Percentiles rank a stretch among this genome's conserved stretches.
Evolutionary conservation across 2,113 vertebrate genomes (phyloP).

Genomic region (Pandion haliaetus): DNA sequence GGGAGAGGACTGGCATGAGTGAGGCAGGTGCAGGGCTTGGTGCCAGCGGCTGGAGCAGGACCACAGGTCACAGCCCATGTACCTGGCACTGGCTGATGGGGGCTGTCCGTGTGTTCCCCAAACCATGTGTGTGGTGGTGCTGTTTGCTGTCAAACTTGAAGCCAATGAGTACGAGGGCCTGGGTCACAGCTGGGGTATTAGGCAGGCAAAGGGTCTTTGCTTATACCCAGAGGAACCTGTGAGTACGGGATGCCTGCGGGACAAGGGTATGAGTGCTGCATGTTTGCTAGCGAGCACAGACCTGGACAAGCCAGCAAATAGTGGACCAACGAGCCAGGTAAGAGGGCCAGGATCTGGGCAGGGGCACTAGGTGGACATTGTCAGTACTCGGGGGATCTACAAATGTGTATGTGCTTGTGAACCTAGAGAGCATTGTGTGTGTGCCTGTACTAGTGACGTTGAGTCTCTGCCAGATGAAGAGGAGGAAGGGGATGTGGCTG

Average conservation of each 20-base stretch:
- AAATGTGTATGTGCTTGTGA: not conserved
- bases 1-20: not conserved
- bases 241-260: too few species aligned
- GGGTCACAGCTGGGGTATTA: not conserved
- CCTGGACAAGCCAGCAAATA: rapidly evolving
- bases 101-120: not conserved
- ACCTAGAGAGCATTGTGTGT: not conserved
- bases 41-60: too few species aligned
- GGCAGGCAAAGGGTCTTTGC: not conserved
- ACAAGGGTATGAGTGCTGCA: not conserved
- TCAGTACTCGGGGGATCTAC: not conserved
- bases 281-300: not conserved
- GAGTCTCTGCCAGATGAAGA: not conserved
- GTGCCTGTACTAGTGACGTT: not conserved
- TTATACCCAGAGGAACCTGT: not conserved
- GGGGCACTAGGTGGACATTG: not conserved
- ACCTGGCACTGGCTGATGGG: not conserved
- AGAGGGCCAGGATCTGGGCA: not conserved
- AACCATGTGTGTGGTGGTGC: not conserved
- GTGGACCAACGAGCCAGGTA: too few species aligned
- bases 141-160: not conserved
- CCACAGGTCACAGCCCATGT: rapidly evolving
- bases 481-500: not conserved
- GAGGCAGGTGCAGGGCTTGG: not conserved
- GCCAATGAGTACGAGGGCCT: not conserved